Conservation (phyloP, 2,113 vertebrate genomes). For the Gobius niger region DNA sequence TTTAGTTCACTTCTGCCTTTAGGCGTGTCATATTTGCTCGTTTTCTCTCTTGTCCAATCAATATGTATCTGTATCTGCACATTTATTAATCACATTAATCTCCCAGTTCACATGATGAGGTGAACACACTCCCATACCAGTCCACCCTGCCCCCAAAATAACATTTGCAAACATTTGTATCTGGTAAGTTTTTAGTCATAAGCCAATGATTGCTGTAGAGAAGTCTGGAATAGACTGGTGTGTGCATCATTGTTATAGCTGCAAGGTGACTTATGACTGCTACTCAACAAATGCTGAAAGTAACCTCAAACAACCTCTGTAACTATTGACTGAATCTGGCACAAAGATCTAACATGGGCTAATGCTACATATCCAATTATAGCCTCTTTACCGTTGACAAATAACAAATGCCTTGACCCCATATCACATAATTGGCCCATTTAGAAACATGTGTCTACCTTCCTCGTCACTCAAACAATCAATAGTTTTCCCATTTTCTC, state of each 20-base stretch:
- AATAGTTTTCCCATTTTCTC: background rate
- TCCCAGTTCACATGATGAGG: too few relatives aligned
- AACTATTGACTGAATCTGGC: background rate
- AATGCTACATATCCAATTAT: background rate
- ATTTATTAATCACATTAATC: too few relatives aligned
- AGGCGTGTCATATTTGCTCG: too few relatives aligned
- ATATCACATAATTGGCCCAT: background rate
- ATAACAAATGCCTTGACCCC: constrained; percentile 4
- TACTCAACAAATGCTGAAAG: background rate
- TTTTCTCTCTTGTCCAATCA: too few relatives aligned
- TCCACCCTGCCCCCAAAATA: too few relatives aligned
- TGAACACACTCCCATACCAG: too few relatives aligned
- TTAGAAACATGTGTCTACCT: background rate
- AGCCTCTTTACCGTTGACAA: background rate
- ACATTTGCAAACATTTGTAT: too few relatives aligned
- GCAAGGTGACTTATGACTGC: background rate
- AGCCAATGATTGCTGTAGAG: too few relatives aligned
- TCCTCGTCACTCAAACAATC: background rate
- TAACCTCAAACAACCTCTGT: background rate
- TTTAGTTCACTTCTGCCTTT: too few relatives aligned
- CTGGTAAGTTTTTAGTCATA: too few relatives aligned
- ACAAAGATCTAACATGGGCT: background rate
- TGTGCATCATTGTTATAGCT: background rate
- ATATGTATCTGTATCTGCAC: too few relatives aligned
- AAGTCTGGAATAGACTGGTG: too few relatives aligned